phyloP scores from a whole-genome alignment of 2,797 vertebrate genomes.

The Emydoidea blandingii region DNA sequence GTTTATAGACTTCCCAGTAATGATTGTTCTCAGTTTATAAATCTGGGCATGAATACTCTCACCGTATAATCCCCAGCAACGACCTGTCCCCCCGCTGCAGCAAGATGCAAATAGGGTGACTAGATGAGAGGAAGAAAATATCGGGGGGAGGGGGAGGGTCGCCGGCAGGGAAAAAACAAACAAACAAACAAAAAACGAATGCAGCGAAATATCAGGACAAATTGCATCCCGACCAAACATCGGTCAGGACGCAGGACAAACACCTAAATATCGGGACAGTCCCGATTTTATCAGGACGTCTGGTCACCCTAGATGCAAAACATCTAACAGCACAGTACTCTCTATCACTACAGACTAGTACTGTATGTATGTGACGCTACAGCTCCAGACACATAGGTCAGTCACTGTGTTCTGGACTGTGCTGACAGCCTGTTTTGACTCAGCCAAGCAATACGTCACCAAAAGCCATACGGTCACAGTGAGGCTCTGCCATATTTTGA shows the following conservation, averaged over 20 bases:
- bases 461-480: accelerated
- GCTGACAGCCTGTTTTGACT: neutral
- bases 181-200: no score
- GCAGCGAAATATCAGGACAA: no score
- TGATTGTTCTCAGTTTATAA: neutral
- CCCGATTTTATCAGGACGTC: no score
- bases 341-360: neutral
- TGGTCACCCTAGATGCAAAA: no score
- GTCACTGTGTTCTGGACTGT: neutral
- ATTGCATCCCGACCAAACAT: no score
- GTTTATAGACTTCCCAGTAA: neutral
- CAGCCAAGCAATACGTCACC: neutral
- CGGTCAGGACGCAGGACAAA: no score
- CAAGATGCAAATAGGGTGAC: neutral
- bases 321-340: neutral
- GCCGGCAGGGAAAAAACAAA: no score
- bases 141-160: no score
- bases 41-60: neutral
- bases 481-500: neutral
- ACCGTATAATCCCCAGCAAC: neutral
- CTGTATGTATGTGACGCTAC: neutral
- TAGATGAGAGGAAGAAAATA: no score
- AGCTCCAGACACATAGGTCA: neutral
- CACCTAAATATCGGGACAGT: no score
- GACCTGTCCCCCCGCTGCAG: neutral